phyloP scores from a whole-genome alignment of 2,888 invertebrate genomes.

The Ichneumoninae sp. region DNA sequence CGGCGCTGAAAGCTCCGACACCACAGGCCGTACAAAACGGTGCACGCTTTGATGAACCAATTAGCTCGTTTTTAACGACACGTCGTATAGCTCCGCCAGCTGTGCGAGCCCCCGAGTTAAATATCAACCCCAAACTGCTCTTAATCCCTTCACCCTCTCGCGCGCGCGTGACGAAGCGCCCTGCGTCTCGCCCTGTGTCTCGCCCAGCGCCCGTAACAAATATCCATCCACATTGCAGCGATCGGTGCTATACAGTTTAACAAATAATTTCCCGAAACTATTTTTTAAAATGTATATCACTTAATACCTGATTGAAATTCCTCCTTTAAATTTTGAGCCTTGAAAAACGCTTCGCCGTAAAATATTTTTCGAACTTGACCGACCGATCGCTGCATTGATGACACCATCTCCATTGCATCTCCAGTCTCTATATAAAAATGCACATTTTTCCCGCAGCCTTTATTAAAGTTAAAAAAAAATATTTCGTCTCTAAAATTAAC shows the following conservation, averaged over 20 bases:
- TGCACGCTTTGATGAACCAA: conserved; percentile 78
- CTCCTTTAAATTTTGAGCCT: background rate
- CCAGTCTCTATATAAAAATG: too few relatives aligned
- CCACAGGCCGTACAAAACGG: conserved; percentile 64
- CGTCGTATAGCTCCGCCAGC: conserved; percentile 73
- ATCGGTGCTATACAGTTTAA: conserved; percentile 10
- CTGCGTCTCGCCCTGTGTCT: conserved; percentile 27
- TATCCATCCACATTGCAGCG: conserved; percentile 21
- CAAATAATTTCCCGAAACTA: background rate
- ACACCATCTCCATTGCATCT: too few relatives aligned
- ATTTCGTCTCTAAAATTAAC: background rate
- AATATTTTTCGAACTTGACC: too few relatives aligned
- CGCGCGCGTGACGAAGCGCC: conserved; percentile 36
- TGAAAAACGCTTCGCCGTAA: background rate
- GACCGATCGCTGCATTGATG: too few relatives aligned
- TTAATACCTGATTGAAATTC: background rate
- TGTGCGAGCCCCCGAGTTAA: conserved; percentile 75
- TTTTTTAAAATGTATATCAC: background rate
- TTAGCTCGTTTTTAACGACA: conserved; percentile 79
- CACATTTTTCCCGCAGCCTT: too few relatives aligned
- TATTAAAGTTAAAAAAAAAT: too few relatives aligned
- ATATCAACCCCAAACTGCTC: conserved; percentile 78
- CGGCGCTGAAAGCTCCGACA: conserved; percentile 18
- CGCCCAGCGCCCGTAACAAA: conserved; percentile 24
- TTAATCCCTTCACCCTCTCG: conserved; percentile 69